Percentiles rank a stretch among this genome's conserved stretches.
Evolutionary conservation across 2,113 vertebrate genomes (phyloP).

Genomic region (Hypocryptadius cinnamomeus): DNA sequence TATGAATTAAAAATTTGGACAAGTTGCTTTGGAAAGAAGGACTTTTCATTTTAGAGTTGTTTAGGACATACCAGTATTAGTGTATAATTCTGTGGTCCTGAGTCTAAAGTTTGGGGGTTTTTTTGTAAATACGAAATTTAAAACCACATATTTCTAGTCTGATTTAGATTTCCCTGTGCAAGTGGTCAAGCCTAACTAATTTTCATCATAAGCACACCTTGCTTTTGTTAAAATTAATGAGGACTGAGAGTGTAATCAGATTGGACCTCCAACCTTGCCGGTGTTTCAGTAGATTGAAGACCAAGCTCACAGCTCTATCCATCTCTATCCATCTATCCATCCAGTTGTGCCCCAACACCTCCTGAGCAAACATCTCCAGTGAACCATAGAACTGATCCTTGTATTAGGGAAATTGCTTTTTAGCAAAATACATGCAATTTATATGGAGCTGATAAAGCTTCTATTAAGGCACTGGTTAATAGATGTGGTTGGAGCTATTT

Average conservation of each 20-base stretch:
- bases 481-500: conserved; percentile 42
- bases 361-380: not conserved
- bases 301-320: not conserved
- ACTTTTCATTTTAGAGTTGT: not conserved
- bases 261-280: not conserved
- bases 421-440: conserved; percentile 20
- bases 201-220: not conserved
- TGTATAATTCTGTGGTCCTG: not conserved
- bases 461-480: conserved; percentile 42
- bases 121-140: not conserved
- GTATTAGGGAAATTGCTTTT: conserved; percentile 34
- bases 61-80: not conserved
- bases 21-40: not conserved
- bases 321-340: not conserved
- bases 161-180: not conserved
- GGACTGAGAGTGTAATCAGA: not conserved
- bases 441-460: not conserved
- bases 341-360: not conserved
- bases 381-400: conserved; percentile 18
- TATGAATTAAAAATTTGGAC: not conserved
- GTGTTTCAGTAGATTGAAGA: not conserved
- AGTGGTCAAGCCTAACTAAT: not conserved
- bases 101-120: not conserved
- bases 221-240: not conserved
- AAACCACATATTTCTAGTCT: not conserved